Evolutionary conservation across 2,113 vertebrate species (phyloP).

Genomic region (Anthoscopus minutus): DNA sequence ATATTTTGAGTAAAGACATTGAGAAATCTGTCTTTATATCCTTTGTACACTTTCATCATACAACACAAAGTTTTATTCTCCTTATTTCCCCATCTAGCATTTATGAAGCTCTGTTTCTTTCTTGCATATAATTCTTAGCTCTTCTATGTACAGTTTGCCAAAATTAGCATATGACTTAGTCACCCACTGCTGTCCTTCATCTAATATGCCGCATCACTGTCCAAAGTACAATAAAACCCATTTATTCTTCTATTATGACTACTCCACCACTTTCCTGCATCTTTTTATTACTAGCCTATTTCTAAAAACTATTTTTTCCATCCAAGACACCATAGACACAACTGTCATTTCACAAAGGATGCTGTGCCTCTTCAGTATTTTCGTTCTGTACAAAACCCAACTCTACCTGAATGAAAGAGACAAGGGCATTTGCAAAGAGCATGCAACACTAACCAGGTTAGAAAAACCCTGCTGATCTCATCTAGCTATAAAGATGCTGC

Average conservation of each 20-base stretch:
- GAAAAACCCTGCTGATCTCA: not conserved
- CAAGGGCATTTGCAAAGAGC: not conserved
- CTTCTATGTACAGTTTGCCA: not conserved
- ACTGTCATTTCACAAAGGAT: not conserved
- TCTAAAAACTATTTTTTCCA: not conserved
- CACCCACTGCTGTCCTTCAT: not conserved
- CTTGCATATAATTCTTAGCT: not conserved
- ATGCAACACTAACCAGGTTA: not conserved
- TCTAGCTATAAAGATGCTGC: not conserved
- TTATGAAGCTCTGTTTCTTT: not conserved
- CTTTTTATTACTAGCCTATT: not conserved
- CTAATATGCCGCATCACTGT: not conserved
- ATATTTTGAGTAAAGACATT: not conserved
- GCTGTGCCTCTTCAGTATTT: not conserved
- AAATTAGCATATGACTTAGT: not conserved
- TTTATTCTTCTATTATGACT: not conserved
- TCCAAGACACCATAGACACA: not conserved
- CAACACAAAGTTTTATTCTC: not conserved
- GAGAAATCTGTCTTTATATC: not conserved
- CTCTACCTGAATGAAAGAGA: not conserved
- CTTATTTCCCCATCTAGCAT: not conserved
- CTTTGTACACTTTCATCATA: not conserved
- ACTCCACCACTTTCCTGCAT: not conserved
- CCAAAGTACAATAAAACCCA: not conserved
- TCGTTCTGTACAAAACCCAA: not conserved